Percentiles rank a stretch among this genome's conserved stretches.
Conservation (phyloP, 2,113 vertebrate genomes). For the Melanotaenia duboulayi region DNA sequence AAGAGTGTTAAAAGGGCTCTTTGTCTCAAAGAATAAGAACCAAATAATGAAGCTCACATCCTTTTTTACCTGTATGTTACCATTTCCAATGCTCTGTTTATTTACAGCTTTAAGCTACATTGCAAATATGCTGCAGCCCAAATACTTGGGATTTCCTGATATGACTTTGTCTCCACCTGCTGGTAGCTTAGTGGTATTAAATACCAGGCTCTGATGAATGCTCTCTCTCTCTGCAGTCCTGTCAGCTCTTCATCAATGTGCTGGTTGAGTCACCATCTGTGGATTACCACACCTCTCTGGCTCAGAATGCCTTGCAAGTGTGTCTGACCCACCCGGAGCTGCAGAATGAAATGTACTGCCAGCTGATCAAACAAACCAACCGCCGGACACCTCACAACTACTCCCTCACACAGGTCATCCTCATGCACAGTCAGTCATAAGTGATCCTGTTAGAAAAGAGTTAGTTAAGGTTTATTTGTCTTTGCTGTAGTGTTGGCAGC, state of each 20-base stretch:
- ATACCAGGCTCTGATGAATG: background rate
- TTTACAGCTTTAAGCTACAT: background rate
- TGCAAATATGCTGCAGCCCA: background rate
- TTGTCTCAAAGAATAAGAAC: conserved; percentile 34
- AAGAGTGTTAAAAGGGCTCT: conserved; percentile 22
- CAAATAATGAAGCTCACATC: conserved; percentile 10
- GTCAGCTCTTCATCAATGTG: conserved; percentile 93
- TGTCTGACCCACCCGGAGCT: conserved; percentile 90
- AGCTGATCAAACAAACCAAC: conserved; percentile 90
- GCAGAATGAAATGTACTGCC: conserved; percentile 92
- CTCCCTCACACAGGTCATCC: conserved; percentile 87
- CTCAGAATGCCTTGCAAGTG: conserved; percentile 91
- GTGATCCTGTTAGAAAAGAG: rapidly evolving
- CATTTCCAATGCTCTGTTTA: background rate
- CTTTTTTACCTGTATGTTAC: background rate
- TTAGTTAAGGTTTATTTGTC: background rate
- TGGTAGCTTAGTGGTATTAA: conserved; percentile 23
- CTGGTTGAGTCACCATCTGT: conserved; percentile 89
- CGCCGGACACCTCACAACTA: conserved; percentile 85
- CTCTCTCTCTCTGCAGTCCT: conserved; percentile 81
- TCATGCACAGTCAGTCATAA: background rate
- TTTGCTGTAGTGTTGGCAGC: conserved; percentile 88
- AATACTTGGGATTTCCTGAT: background rate
- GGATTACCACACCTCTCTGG: conserved; percentile 91
- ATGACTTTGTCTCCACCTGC: conserved; percentile 70